Evolutionary conservation across 2,888 invertebrate species (phyloP), one percentile per base, ranked within the genome.

Genomic region (Pyrrhosoma nymphula): DNA sequence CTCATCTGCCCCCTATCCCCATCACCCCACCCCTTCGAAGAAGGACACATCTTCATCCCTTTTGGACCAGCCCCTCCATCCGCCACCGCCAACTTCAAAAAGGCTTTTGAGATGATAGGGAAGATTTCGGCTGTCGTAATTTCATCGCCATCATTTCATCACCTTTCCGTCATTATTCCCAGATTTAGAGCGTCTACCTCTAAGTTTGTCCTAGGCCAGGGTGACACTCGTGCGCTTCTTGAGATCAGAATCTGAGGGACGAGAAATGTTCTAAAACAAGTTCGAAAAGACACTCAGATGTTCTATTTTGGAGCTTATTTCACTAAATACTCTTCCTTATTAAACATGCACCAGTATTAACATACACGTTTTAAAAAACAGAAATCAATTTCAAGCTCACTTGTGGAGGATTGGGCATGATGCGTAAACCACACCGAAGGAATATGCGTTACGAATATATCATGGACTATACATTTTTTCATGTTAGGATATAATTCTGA

Each of bases 41-140:
- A n/a, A n/a, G 35, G 30, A 82, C 82, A 35, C 35, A 82, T 82
- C 82, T 82, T 82, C 82, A 82, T 82, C 82, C 82, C 35, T 82
- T 82, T 26, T 35, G 82, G 82, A 82, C 30, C 60, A 60, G 60
- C 60, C 60, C 35, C 26, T 35, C 35, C 82, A 8, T 14, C 18
- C 23, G 14, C 82, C 30, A 16, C 30, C 30, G 35, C 82, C 82
- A 18, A 82, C 82, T 82, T 82, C 82, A 82, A 82, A 82, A 82
- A 82, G 82, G 35, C 82, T 35, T 82, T 35, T 82, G 82, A 35
- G 35, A 82, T 82, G 14, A 20, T 60, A 60, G 14, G 30, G 82
- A 10, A 69, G 69, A 82, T 10, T 18, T 35, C 30, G 82, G 82
- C 82, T 82, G 82, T 82, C 82, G 82, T 35, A 82, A 82, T 82